Base-by-base conservation (phyloP, 2,888 invertebrate species). In the Sarcophaga carnaria region DNA sequence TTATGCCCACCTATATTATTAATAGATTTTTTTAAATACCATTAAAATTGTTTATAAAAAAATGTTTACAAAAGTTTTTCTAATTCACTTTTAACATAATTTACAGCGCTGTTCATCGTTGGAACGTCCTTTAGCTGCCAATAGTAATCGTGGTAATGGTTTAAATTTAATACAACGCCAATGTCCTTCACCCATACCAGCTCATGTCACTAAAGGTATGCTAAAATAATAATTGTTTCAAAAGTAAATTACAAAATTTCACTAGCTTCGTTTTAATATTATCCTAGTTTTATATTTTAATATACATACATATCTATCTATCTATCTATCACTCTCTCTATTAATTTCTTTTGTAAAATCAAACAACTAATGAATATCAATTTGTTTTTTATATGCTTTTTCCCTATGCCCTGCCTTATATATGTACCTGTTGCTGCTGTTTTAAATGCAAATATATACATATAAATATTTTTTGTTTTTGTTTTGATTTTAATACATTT, bases 31-130 rank as follows among this genome's bases (percentile, higher is more conserved):
- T 37, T 37, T 37, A 1, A 37, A 37, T 37, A 1, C 37, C 37
- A 37, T 37, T 37, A 37, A 37, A 37, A 6, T 1, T 37, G 37
- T 37, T 37, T 37, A 6, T 27, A 27, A 27, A 27, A 27, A 37
- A 6, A 0, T 37, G 37, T 37, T 37, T 37, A 37, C 37, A 37
- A 37, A 37, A 37, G 6, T 6, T 37, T 37, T 6, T 37, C 37
- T 37, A 37, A 37, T 37, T 37, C 37, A 37, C 37, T 8, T 37
- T 37, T 37, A 37, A 37, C 6, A 49, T 49, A 49, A 49, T 49
- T 83, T 83, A n/a, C 89, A 96, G 95, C 95, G 97, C 88, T 97
- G 97, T 92, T 97, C 97, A n/a, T 97, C 97, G 0, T 93, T 97
- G 89, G 98, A 98, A 93, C 95, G 97, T 37, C 97, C 97, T 0